Evolutionary conservation across 2,113 vertebrate species (phyloP), one percentile per base, ranked within the genome.

Genomic region (Epinephelus cyanopodus): DNA sequence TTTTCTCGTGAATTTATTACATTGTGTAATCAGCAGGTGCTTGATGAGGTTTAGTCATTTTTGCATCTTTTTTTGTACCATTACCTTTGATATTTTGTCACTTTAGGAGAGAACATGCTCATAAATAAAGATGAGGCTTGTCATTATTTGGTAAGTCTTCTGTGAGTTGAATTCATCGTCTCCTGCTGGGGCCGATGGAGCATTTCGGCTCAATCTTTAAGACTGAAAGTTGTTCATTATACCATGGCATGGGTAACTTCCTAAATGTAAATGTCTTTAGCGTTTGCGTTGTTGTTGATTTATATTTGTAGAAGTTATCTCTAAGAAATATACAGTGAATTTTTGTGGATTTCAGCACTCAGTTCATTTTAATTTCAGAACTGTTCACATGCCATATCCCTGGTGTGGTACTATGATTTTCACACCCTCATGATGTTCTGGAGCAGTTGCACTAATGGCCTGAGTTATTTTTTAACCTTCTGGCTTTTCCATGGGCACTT

Each of bases 11-110:
- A 81, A 81, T 86, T 85, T 47, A 33, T 72, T 65, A 61, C 39
- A 52, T n/a, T 5, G 5, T 71, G 64, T 74, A 89, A 87, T 84
- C 80, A 84, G 90, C 83, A 71, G 83, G 67, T 70, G 75, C 33
- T 75, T 71, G 58, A 91, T 83, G 87, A 91, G 83, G 74, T 83
- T 85, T 81, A 77, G 88, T 87, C 52, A 77, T 84, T 79, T 57
- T 62, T 58, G 61, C 54, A 64, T 37, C 19, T 47, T 72, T 78
- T 57, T 10, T 56, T 39, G 13, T 71, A 29, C 86, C 72, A 77
- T 87, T 84, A 84, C 60, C 75, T 87, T 86, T 84, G 62, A 85
- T 79, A 27, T 79, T 81, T 77, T 74, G 64, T 79, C 77, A 87
- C 61, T 86, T 65, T 76, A 80, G 81, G 79, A 81, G 57, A 77